Conservation (phyloP, 2,888 invertebrate species). For the Druceiella hillmani region DNA sequence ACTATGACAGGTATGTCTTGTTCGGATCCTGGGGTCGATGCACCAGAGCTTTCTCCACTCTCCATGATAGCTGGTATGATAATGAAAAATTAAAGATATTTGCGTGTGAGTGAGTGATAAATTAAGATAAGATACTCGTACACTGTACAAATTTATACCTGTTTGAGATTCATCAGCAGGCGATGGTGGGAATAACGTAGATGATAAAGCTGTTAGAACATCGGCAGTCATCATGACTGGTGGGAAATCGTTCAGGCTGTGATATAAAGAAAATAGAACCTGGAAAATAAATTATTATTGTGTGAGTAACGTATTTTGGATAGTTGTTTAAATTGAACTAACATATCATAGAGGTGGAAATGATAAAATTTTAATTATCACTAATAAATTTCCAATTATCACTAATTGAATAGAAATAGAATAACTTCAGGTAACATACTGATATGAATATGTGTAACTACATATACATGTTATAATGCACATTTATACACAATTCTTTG, state of each 20-base stretch:
- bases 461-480: no score
- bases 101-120: no score
- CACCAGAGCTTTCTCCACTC: slow-evolving; percentile 72
- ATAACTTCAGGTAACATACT: no score
- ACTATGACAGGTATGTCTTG: slow-evolving; percentile 48
- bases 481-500: no score
- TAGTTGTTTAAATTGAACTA: not conserved
- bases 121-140: not conserved
- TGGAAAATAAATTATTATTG: no score
- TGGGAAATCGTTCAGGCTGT: slow-evolving; percentile 90
- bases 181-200: slow-evolving; percentile 74
- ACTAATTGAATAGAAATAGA: no score
- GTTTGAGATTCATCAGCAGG: slow-evolving; percentile 41
- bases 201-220: slow-evolving; percentile 79
- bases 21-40: slow-evolving; percentile 69
- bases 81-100: not conserved
- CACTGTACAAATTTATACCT: slow-evolving; percentile 35
- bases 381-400: no score
- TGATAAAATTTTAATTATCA: no score
- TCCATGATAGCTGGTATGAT: slow-evolving; percentile 41
- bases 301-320: not conserved
- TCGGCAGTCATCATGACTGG: slow-evolving; percentile 89
- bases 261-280: slow-evolving; percentile 92
- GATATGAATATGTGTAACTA: no score
- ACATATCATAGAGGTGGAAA: no score